These are phyloP conservation scores for Cryptus armator DNA, from an alignment of 2,888 invertebrate species.

Conservation along the genomic window DNA sequence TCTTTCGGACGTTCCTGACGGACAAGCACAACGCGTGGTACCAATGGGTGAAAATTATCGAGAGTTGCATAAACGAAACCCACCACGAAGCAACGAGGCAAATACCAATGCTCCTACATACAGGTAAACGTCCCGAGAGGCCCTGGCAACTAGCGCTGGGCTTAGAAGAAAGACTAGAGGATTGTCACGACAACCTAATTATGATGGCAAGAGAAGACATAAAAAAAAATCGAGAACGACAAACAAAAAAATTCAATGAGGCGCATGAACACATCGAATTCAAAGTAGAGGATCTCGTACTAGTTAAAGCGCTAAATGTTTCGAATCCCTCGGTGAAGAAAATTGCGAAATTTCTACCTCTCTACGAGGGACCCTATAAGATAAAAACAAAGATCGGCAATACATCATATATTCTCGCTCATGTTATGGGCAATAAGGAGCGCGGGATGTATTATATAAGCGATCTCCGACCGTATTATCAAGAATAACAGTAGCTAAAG, in stretches of 20 bases:
- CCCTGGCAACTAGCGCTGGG: background rate
- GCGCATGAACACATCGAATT: background rate
- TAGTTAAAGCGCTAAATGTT: conserved; percentile 2
- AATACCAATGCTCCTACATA: conserved; percentile 47
- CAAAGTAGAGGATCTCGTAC: background rate
- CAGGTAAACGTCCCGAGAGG: background rate
- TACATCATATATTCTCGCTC: too few species aligned
- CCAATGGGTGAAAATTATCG: conserved; percentile 26
- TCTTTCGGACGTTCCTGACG: conserved; percentile 44
- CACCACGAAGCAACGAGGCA: conserved; percentile 46
- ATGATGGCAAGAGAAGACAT: background rate
- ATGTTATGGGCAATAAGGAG: too few species aligned
- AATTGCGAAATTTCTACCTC: too few species aligned
- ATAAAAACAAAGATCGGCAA: too few species aligned
- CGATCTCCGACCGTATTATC: too few species aligned
- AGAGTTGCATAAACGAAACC: conserved; percentile 55
- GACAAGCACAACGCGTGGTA: conserved; percentile 50
- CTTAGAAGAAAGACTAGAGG: background rate
- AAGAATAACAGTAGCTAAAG: too few species aligned
- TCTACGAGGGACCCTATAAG: too few species aligned
- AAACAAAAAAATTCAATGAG: background rate
- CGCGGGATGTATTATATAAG: too few species aligned
- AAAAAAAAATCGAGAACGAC: background rate
- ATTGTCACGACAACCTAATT: background rate
- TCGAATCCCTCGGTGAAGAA: background rate